Base-by-base conservation (phyloP, 2,113 vertebrate species). In the Proterorhinus semilunaris region DNA sequence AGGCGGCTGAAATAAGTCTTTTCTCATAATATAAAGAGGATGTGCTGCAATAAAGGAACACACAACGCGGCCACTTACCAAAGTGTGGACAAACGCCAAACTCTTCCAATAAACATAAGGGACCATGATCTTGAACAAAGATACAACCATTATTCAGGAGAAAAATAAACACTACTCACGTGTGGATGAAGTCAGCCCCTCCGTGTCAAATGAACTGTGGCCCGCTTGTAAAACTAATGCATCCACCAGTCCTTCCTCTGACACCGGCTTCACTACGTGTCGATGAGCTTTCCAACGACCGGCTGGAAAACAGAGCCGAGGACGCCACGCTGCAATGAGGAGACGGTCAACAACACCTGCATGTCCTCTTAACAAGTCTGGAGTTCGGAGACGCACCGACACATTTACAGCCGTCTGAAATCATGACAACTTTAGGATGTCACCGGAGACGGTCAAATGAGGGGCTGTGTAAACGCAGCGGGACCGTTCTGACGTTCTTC, bases 141-240 rank as follows among this genome's bases (percentile, higher is more conserved):
- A 36, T 36, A 36, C 52, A 54, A 21, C 12, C 16, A 8, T 8
- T 5, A 57, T 42, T 3, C 44, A 8, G 15, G 5, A 43, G 11
- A 15, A 61, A 61, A 13, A n/a, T 45, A 43, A 59, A 61, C 42
- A 61, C 3, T 8, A 8, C 42, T 61, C 58, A 61, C 58, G 7
- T 61, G 58, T 61, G 58, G 43, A 61, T 59, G 64, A 10, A 68
- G 66, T 70, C 73, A 66, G 54, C 77, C 65, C 65, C 15, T 8
- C 52, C 73, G 65, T 65, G 83, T 80, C 68, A 72, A 80, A 90
- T 89, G 71, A 79, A 83, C 81, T 71, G 78, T 83, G 91, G 85
- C 88, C 78, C 76, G 51, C 75, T 68, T 58, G 72, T 86, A 74
- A 88, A 90, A 83, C 65, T 85, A 85, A 88, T 86, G 85, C 82